Percentiles rank a stretch among this genome's conserved stretches.
These are phyloP conservation scores for Pristionchus arcanus DNA, from an alignment of 2,888 invertebrate genomes.

Conservation along the genomic window DNA sequence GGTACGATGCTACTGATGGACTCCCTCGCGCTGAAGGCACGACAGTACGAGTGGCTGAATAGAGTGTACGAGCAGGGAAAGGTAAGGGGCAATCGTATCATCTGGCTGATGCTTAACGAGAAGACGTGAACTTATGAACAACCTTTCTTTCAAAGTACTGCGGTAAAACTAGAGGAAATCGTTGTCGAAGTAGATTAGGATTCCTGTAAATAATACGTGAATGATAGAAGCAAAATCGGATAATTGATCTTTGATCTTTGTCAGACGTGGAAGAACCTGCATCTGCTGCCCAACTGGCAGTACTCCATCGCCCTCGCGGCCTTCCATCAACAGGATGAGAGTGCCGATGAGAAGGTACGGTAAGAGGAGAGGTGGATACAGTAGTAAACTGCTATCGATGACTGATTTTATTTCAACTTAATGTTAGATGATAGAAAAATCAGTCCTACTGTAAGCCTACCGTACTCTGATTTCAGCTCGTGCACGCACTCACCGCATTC, in stretches of 20 bases:
- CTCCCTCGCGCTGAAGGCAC: slow-evolving; percentile 87
- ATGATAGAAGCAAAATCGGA: no score
- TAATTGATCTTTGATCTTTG: slow-evolving; percentile 41
- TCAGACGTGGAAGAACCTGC: slow-evolving; percentile 84
- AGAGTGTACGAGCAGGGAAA: slow-evolving; percentile 81
- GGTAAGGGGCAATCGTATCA: slow-evolving; percentile 67
- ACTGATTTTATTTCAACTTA: neutral
- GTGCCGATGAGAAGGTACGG: slow-evolving; percentile 82
- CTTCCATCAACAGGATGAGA: slow-evolving; percentile 77
- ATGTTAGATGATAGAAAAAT: neutral
- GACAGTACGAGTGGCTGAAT: slow-evolving; percentile 87
- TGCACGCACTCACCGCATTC: slow-evolving; percentile 87
- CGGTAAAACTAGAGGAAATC: no score
- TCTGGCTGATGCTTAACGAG: neutral
- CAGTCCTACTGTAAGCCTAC: neutral
- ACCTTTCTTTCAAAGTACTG: no score
- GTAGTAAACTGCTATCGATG: neutral
- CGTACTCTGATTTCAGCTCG: slow-evolving; percentile 72
- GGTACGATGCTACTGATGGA: slow-evolving; percentile 89
- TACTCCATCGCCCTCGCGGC: slow-evolving; percentile 88
- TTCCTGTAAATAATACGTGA: no score
- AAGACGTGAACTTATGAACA: no score
- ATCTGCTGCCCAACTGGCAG: slow-evolving; percentile 91
- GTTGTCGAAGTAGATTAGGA: neutral
- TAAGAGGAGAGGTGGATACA: neutral